These are phyloP conservation scores for Forficula auricularia DNA, from an alignment of 1,140 invertebrate genomes.

Conservation along the genomic window DNA sequence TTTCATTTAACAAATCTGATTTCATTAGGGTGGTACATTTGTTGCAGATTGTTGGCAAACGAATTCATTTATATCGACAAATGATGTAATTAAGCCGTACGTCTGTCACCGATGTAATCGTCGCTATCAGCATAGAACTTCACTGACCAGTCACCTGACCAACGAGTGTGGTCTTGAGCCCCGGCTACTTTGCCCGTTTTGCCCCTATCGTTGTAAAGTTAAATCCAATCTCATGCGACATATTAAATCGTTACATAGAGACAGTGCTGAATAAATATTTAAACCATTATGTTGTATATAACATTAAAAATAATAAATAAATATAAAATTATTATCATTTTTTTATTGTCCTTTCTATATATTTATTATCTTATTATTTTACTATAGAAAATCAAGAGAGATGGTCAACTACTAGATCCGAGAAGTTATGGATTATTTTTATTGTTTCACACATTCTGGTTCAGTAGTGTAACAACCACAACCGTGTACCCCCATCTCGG, in stretches of 20 bases:
- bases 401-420: too few relatives aligned
- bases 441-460: too few relatives aligned
- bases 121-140: slow-evolving; percentile 28
- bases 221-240: neutral
- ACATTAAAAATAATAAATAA: slow-evolving; percentile 14
- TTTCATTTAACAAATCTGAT: too few relatives aligned
- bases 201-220: slow-evolving; percentile 4
- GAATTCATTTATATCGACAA: too few relatives aligned
- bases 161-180: slow-evolving; percentile 30
- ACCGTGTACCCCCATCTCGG: too few relatives aligned
- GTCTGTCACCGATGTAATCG: slow-evolving; percentile 25
- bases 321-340: slow-evolving; percentile 3
- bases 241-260: neutral
- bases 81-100: too few relatives aligned
- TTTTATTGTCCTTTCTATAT: neutral
- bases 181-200: slow-evolving; percentile 12
- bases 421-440: too few relatives aligned
- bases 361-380: too few relatives aligned
- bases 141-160: slow-evolving; percentile 31
- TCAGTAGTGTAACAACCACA: too few relatives aligned
- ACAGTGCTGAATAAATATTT: neutral
- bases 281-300: neutral
- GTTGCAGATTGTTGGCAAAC: too few relatives aligned
- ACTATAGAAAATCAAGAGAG: too few relatives aligned
- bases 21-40: too few relatives aligned